Conservation (phyloP, 2,888 invertebrate species). For the Drosophila atroscutellata region DNA sequence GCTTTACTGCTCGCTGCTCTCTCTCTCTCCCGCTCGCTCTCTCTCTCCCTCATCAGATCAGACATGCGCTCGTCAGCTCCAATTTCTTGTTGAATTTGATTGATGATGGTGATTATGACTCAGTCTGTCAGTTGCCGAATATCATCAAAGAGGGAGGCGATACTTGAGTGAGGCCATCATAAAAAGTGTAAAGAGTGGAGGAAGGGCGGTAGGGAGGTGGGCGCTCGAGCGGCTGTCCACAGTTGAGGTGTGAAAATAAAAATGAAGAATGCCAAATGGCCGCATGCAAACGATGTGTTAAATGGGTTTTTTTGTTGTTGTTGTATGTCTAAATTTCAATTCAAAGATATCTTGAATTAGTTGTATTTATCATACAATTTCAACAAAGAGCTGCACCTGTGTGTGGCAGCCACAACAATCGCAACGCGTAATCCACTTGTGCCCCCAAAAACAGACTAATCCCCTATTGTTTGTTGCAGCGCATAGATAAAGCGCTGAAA, state of each 20-base stretch:
- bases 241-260: conserved; percentile 59
- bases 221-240: background rate
- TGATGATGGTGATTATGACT: conserved; percentile 73
- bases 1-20: background rate
- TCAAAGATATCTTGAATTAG: background rate
- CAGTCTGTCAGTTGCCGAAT: conserved; percentile 45
- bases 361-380: background rate
- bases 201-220: conserved; percentile 8
- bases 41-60: conserved; percentile 10
- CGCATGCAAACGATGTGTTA: conserved; percentile 44
- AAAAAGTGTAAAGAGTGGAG: background rate
- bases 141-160: conserved; percentile 4
- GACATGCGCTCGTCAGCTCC: conserved; percentile 29
- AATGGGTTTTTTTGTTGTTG: background rate
- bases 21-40: background rate
- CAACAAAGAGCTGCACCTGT: conserved; percentile 29
- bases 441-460: background rate
- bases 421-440: conserved; percentile 17
- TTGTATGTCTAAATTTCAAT: background rate
- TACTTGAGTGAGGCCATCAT: conserved; percentile 31
- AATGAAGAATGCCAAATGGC: conserved; percentile 37
- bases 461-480: conserved; percentile 56
- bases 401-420: conserved; percentile 26
- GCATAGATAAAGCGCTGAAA: conserved; percentile 71
- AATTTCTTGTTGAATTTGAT: conserved; percentile 61